Conservation (phyloP, 1,140 invertebrate genomes). For the Cylas formicarius region DNA sequence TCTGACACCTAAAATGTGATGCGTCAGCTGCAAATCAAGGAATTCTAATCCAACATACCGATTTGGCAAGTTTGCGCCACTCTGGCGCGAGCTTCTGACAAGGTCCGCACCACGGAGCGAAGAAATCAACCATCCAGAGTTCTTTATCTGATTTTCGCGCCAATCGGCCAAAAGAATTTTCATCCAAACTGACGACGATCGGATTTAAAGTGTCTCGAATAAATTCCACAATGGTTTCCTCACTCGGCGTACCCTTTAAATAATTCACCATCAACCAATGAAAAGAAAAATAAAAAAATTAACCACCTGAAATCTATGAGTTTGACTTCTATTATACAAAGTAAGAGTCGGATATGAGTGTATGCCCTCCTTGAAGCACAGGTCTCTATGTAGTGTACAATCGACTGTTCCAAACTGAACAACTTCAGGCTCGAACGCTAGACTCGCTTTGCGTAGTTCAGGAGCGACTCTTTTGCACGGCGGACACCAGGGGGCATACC, state of each 20-base stretch:
- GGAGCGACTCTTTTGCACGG: constrained; percentile 68
- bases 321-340: constrained; percentile 57
- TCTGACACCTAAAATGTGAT: constrained; percentile 51
- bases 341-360: constrained; percentile 68
- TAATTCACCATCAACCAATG: background rate
- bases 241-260: constrained; percentile 10
- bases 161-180: constrained; percentile 52
- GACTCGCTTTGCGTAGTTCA: constrained; percentile 63
- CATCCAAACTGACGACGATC: constrained; percentile 53
- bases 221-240: constrained; percentile 13
- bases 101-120: constrained; percentile 76
- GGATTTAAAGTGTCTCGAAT: constrained; percentile 22
- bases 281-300: background rate
- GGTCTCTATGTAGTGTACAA: constrained; percentile 48
- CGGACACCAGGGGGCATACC: constrained; percentile 81
- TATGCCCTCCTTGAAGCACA: constrained; percentile 58
- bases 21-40: constrained; percentile 62
- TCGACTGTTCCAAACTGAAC: constrained; percentile 62
- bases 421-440: constrained; percentile 44
- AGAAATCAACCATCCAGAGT: constrained; percentile 81
- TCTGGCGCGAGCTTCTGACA: constrained; percentile 72
- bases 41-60: constrained; percentile 39
- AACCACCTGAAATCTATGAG: constrained; percentile 50
- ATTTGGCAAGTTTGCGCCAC: constrained; percentile 71
- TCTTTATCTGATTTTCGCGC: constrained; percentile 53